A percentile compares a stretch with the other conserved stretches of the same genome.
These are phyloP conservation scores for Chlorodrepanis virens DNA, from an alignment of 2,113 vertebrate species.

Conservation along the genomic window DNA sequence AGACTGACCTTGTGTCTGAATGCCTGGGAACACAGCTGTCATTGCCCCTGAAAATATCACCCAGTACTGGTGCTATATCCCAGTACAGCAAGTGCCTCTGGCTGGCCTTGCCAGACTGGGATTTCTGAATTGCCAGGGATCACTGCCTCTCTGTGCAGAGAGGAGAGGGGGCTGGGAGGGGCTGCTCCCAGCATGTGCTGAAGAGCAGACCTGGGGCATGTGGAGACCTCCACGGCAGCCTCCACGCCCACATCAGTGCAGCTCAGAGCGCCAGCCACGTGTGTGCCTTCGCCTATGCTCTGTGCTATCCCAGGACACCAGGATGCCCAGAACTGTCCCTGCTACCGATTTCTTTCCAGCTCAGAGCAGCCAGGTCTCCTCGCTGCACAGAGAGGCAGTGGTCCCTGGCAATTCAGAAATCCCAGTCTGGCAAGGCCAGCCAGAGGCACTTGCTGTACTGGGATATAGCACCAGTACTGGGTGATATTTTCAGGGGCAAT, in stretches of 20 bases:
- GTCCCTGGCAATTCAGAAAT: too few relatives aligned
- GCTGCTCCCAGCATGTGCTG: not conserved
- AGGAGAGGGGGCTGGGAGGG: not conserved
- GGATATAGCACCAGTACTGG: too few relatives aligned
- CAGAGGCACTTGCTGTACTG: too few relatives aligned
- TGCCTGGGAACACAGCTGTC: not conserved
- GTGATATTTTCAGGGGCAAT: too few relatives aligned
- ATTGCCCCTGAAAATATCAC: not conserved
- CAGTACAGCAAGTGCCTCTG: not conserved
- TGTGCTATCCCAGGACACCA: not conserved
- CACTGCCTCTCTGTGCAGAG: fast-evolving
- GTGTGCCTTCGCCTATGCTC: not conserved
- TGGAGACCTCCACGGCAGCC: not conserved
- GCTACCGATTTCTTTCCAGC: not conserved
- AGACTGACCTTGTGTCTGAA: not conserved
- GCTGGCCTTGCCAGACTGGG: not conserved
- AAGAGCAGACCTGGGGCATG: not conserved
- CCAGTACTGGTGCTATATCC: not conserved
- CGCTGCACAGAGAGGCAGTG: too few relatives aligned
- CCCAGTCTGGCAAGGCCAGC: too few relatives aligned
- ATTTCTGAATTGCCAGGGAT: not conserved
- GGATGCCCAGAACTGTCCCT: not conserved
- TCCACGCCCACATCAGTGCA: not conserved
- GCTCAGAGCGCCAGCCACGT: fast-evolving
- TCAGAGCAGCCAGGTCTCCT: not conserved